Conservation (phyloP, 2,797 vertebrate genomes). For the Bucorvus abyssinicus region DNA sequence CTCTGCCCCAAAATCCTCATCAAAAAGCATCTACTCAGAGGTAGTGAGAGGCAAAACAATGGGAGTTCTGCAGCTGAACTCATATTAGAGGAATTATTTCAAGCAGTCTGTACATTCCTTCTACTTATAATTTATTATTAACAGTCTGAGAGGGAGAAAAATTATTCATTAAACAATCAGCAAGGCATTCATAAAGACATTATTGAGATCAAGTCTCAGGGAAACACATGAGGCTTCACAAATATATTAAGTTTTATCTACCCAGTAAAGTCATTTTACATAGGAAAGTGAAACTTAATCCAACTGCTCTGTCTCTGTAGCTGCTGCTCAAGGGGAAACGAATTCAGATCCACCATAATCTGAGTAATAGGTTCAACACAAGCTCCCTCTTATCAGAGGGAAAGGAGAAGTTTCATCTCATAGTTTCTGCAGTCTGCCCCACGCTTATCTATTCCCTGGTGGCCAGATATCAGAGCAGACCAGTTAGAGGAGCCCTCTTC, state of each 20-base stretch:
- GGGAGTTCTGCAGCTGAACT: not conserved
- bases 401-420: slow-evolving; percentile 42
- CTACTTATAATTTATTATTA: slow-evolving; percentile 49
- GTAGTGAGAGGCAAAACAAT: not conserved
- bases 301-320: slow-evolving; percentile 26
- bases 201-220: slow-evolving; percentile 45
- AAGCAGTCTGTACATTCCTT: not conserved
- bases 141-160: slow-evolving; percentile 45
- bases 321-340: slow-evolving; percentile 43
- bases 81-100: slow-evolving; percentile 27
- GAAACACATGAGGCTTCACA: slow-evolving; percentile 53
- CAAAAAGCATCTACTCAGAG: not conserved
- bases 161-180: slow-evolving; percentile 62
- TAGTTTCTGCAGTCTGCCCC: slow-evolving; percentile 1
- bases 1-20: not conserved
- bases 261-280: slow-evolving; percentile 62
- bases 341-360: slow-evolving; percentile 51
- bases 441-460: slow-evolving; percentile 8
- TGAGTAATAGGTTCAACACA: slow-evolving; percentile 53
- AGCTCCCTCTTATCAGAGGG: slow-evolving; percentile 20
- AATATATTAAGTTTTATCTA: slow-evolving; percentile 61
- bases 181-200: slow-evolving; percentile 46
- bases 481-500: not conserved
- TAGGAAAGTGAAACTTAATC: slow-evolving; percentile 56
- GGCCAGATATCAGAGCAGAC: not conserved